phyloP scores from a whole-genome alignment of 1,140 invertebrate genomes.

The Ladona fulva region DNA sequence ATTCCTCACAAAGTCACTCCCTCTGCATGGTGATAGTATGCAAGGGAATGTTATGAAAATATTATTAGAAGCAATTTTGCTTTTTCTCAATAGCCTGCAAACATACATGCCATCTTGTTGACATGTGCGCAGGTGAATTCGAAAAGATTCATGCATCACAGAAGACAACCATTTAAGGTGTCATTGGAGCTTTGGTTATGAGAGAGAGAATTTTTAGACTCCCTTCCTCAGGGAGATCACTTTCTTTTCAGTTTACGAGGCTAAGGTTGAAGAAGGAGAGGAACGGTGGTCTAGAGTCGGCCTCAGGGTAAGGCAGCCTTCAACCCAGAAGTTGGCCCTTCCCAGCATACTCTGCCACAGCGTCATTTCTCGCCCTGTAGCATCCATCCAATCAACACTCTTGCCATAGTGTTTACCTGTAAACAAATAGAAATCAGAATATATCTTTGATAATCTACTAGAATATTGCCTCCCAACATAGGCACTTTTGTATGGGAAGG shows the following conservation, averaged over 20 bases:
- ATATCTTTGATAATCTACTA: no score
- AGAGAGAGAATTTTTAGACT: neutral
- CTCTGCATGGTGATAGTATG: no score
- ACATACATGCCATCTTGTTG: neutral
- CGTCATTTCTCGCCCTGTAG: conserved; percentile 75
- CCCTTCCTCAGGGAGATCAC: neutral
- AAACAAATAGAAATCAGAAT: no score
- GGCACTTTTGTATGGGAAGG: no score
- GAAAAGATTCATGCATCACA: neutral
- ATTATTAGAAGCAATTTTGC: no score
- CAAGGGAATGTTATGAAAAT: no score
- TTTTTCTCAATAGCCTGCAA: neutral
- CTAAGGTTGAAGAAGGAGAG: neutral
- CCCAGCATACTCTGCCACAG: conserved; percentile 93
- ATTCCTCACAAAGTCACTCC: no score
- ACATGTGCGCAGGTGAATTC: neutral
- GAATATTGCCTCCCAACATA: no score
- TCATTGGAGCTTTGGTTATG: neutral
- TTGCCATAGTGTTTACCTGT: conserved; percentile 78
- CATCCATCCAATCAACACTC: conserved; percentile 90
- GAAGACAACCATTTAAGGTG: neutral
- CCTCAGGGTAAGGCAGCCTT: conserved; percentile 76
- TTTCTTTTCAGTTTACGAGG: neutral
- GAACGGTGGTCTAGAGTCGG: conserved; percentile 46
- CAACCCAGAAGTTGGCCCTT: conserved; percentile 90